Percentiles rank a stretch among this genome's conserved stretches.
Conservation (phyloP, 2,888 invertebrate genomes). For the Zelleria hepariella region DNA sequence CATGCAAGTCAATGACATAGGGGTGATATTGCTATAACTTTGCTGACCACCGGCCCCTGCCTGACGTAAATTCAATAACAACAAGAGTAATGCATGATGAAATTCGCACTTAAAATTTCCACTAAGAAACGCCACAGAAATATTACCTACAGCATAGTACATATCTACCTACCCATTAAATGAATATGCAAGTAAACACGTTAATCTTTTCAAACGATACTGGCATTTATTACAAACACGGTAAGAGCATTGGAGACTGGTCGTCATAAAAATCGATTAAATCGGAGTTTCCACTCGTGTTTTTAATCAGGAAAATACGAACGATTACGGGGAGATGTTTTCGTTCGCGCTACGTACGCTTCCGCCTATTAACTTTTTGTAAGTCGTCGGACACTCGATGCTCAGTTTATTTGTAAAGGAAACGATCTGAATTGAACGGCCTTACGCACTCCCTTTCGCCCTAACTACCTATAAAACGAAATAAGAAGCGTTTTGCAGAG, state of each 20-base stretch:
- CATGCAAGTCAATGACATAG: conserved; percentile 18
- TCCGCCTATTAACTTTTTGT: background rate
- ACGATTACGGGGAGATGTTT: background rate
- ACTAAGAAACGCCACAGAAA: background rate
- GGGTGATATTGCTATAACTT: conserved; percentile 34
- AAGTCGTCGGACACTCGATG: background rate
- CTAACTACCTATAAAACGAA: no score
- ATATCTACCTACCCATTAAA: background rate
- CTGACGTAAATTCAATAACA: background rate
- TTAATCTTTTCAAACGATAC: no score
- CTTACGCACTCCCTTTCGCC: no score
- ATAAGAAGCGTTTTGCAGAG: no score
- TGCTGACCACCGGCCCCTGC: background rate
- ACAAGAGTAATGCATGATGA: background rate
- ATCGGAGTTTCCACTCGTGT: background rate
- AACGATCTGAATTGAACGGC: no score
- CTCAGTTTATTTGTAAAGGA: background rate
- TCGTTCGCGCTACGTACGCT: background rate
- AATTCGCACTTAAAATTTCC: background rate
- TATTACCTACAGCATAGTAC: background rate
- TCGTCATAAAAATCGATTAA: background rate
- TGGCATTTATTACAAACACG: no score
- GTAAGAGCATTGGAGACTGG: no score
- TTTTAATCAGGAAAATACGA: background rate
- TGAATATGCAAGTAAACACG: no score